These are phyloP conservation scores for Myotis brandtii DNA, from an alignment of 2,113 vertebrate genomes.

Conservation along the genomic window DNA sequence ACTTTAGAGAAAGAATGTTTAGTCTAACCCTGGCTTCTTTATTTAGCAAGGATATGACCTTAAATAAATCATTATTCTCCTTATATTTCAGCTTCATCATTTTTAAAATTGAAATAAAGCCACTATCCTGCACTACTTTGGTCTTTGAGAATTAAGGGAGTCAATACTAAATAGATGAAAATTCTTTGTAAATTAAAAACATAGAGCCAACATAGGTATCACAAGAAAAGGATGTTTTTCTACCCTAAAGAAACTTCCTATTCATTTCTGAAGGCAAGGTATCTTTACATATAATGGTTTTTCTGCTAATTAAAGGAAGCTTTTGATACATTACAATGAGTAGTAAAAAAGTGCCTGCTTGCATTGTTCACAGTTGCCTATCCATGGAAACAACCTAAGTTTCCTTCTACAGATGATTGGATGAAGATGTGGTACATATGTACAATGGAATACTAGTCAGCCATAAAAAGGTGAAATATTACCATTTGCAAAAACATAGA, in stretches of 20 bases:
- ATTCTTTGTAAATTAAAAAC: background rate
- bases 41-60: background rate
- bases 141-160: background rate
- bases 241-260: background rate
- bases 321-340: background rate
- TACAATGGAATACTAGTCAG: background rate
- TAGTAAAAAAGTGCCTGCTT: background rate
- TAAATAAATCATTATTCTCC: background rate
- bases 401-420: background rate
- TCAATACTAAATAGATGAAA: background rate
- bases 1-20: background rate
- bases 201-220: background rate
- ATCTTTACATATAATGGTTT: background rate
- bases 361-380: background rate
- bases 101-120: conserved; percentile 12
- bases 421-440: background rate
- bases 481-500: background rate
- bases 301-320: background rate
- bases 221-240: background rate
- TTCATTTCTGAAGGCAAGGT: background rate
- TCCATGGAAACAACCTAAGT: background rate
- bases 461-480: background rate
- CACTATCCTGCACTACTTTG: background rate
- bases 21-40: background rate
- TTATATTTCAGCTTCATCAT: background rate